A percentile compares a stretch with the other conserved stretches of the same genome.
Conservation (phyloP, 2,797 vertebrate genomes). For the Sebastes taczanowskii region DNA sequence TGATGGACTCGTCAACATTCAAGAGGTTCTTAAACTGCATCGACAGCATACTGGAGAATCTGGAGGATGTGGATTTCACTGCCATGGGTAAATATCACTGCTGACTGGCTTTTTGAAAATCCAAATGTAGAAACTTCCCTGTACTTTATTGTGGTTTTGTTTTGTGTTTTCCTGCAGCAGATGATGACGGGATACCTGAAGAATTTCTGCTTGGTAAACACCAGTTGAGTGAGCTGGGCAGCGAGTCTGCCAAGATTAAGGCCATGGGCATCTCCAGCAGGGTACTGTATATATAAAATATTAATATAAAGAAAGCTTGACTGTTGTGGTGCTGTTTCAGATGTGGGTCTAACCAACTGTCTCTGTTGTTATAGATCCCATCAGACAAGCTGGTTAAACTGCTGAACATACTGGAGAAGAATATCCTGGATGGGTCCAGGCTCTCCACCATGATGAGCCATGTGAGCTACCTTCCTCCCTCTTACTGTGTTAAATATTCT, state of each 20-base stretch:
- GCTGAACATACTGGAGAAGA: slow-evolving; percentile 97
- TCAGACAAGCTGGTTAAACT: slow-evolving; percentile 98
- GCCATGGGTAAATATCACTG: slow-evolving; percentile 85
- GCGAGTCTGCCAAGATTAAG: slow-evolving; percentile 98
- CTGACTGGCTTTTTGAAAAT: background rate
- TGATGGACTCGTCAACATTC: slow-evolving; percentile 99
- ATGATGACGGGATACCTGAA: slow-evolving; percentile 97
- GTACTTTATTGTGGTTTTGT: background rate
- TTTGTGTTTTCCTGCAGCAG: slow-evolving; percentile 55
- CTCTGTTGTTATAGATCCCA: slow-evolving; percentile 85
- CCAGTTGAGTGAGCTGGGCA: slow-evolving; percentile 94
- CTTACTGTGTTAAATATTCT: background rate
- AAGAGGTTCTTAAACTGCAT: slow-evolving; percentile 93
- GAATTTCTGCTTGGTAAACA: slow-evolving; percentile 95
- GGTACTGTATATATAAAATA: slow-evolving; percentile 76
- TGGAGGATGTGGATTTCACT: slow-evolving; percentile 97
- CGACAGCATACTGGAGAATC: slow-evolving; percentile 95
- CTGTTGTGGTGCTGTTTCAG: background rate
- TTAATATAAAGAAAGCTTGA: background rate
- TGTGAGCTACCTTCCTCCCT: slow-evolving; percentile 77
- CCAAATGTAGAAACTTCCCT: background rate
- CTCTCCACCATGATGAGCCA: slow-evolving; percentile 94
- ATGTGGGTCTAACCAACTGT: background rate
- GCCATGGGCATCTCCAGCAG: slow-evolving; percentile 98
- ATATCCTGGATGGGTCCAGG: slow-evolving; percentile 96